phyloP scores from a whole-genome alignment of 1,140 invertebrate species.

The Polypedilum pembai region DNA sequence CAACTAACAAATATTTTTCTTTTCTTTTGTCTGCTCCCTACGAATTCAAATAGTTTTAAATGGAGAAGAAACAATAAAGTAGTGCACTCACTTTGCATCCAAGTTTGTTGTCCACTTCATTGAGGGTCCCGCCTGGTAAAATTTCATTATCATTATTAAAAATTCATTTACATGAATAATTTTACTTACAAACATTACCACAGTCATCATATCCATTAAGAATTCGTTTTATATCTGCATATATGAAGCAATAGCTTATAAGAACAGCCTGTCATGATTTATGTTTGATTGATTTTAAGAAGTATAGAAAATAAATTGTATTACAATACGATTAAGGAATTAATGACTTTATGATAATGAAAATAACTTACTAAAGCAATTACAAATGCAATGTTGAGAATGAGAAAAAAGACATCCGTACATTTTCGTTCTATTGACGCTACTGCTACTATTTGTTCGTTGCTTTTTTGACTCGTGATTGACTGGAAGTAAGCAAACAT shows the following conservation, averaged over 20 bases:
- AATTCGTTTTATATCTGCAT: constrained; percentile 53
- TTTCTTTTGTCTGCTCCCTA: constrained; percentile 28
- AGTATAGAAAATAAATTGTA: not conserved
- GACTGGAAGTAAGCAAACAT: not conserved
- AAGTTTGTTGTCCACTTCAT: constrained; percentile 38
- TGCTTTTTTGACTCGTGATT: not conserved
- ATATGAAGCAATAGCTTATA: constrained; percentile 45
- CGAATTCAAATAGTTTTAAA: constrained; percentile 27
- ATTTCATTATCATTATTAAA: not conserved
- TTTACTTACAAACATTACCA: constrained; percentile 53
- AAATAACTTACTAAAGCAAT: constrained; percentile 50
- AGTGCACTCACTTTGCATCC: not conserved
- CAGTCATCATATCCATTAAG: constrained; percentile 61
- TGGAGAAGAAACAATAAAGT: not conserved
- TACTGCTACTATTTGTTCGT: not conserved
- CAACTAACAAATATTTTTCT: constrained; percentile 42
- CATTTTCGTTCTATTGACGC: constrained; percentile 44
- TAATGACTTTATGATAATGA: constrained; percentile 26
- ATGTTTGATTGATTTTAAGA: not conserved
- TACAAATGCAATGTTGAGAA: constrained; percentile 48
- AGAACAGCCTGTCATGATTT: constrained; percentile 45
- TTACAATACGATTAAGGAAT: constrained; percentile 23
- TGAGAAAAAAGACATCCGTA: constrained; percentile 51
- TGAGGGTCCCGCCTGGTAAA: constrained; percentile 43
- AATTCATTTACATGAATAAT: not conserved